phyloP scores from a whole-genome alignment of 2,113 vertebrate species.

The Pygoscelis antarcticus region DNA sequence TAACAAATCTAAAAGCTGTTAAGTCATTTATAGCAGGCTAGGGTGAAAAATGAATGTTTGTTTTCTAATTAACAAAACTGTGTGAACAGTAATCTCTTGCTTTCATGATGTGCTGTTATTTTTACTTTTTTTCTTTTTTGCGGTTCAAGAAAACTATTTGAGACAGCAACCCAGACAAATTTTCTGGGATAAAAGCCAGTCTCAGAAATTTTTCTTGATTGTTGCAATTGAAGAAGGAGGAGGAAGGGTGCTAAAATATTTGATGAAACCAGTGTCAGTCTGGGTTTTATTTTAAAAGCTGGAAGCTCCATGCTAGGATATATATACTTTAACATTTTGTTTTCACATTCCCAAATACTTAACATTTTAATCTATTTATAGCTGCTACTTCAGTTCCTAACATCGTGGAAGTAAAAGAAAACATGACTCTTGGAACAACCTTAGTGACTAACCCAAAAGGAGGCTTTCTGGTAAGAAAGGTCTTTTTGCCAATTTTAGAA shows the following conservation, averaged over 20 bases:
- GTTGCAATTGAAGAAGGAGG: constrained; percentile 10
- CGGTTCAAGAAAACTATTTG: constrained; percentile 59
- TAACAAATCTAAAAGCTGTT: background rate
- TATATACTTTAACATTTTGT: constrained; percentile 53
- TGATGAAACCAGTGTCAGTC: constrained; percentile 28
- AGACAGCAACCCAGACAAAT: constrained; percentile 55
- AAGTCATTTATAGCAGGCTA: background rate
- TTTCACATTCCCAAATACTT: constrained; percentile 48
- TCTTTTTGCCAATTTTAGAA: background rate
- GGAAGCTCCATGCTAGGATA: constrained; percentile 17
- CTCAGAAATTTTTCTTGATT: constrained; percentile 23
- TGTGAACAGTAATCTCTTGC: background rate
- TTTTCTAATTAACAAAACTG: constrained; percentile 25
- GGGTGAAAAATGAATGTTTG: background rate
- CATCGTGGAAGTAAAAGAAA: constrained; percentile 92
- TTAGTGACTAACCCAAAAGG: constrained; percentile 92
- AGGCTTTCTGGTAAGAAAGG: constrained; percentile 92
- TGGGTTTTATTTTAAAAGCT: constrained; percentile 44
- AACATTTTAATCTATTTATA: constrained; percentile 72
- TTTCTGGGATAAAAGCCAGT: constrained; percentile 69
- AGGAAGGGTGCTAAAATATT: constrained; percentile 45
- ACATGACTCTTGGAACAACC: constrained; percentile 97
- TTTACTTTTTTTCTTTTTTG: constrained; percentile 36
- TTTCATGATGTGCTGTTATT: background rate
- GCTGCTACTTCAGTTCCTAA: constrained; percentile 87